Evolutionary conservation across 1,140 invertebrate genomes (phyloP).

Genomic region (Danaus plexippus): DNA sequence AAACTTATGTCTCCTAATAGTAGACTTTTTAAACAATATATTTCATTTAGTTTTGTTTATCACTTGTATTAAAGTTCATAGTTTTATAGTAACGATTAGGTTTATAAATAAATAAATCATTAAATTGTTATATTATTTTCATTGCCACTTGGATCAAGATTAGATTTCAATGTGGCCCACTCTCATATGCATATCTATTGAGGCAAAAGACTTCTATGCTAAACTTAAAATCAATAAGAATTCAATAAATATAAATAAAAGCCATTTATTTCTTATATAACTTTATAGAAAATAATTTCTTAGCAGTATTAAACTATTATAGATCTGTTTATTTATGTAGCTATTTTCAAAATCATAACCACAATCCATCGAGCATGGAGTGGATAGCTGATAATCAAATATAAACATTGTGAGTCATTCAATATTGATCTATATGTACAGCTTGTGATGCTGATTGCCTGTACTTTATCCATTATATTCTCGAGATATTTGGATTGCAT

Average conservation of each 20-base stretch:
- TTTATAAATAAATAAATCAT: conserved; percentile 2
- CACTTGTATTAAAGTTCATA: no score
- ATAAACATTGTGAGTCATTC: conserved; percentile 35
- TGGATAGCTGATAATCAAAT: conserved; percentile 28
- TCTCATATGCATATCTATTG: no score
- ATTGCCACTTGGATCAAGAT: neutral
- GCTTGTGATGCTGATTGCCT: conserved; percentile 22
- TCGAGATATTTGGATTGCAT: neutral
- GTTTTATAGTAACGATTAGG: no score
- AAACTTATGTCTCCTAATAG: neutral
- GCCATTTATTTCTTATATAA: neutral
- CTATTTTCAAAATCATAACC: neutral
- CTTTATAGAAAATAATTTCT: neutral
- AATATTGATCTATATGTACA: conserved; percentile 28
- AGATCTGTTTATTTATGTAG: neutral
- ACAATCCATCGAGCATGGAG: conserved; percentile 20
- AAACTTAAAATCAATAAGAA: neutral
- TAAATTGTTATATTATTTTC: conserved; percentile 12
- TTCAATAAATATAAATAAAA: neutral
- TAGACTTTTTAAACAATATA: neutral
- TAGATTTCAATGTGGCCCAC: no score
- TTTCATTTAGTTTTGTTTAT: neutral
- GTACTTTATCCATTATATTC: conserved; percentile 20
- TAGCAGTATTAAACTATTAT: conserved; percentile 6
- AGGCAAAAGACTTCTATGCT: no score